Percentiles rank a stretch among this genome's conserved stretches.
phyloP scores from a whole-genome alignment of 1,140 invertebrate genomes.

The Drosophila insularis region DNA sequence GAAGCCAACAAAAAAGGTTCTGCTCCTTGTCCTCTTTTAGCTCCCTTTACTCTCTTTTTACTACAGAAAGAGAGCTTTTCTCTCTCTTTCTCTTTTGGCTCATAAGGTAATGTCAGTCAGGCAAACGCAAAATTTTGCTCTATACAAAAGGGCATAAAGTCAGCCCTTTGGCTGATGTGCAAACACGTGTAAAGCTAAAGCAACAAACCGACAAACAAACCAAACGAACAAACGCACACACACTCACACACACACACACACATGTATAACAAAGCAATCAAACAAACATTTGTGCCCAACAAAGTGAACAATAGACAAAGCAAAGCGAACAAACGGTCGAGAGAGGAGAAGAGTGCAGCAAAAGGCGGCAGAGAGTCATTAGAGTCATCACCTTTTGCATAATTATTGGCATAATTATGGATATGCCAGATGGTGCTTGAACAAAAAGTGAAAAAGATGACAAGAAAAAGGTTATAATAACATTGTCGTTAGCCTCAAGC shows the following conservation, averaged over 20 bases:
- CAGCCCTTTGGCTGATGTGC: conserved; percentile 43
- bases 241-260: conserved; percentile 12
- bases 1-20: conserved; percentile 33
- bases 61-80: too few relatives aligned
- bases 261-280: conserved; percentile 40
- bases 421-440: conserved; percentile 33
- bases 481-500: conserved; percentile 54
- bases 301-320: conserved; percentile 54
- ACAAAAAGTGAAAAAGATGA: conserved; percentile 3
- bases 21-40: background rate
- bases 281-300: conserved; percentile 49
- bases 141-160: conserved; percentile 53
- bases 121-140: conserved; percentile 61
- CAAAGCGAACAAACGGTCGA: conserved; percentile 17
- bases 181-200: conserved; percentile 72
- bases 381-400: conserved; percentile 58
- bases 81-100: background rate
- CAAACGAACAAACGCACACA: background rate
- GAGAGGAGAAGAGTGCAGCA: background rate
- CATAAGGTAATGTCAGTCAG: conserved; percentile 67
- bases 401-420: conserved; percentile 65
- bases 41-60: background rate
- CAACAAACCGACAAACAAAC: conserved; percentile 43
- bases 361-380: conserved; percentile 40
- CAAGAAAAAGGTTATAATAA: conserved; percentile 52